A percentile compares a stretch with the other conserved stretches of the same genome.
Conservation (phyloP, 2,797 vertebrate species). For the Paratrypauchen microcephalus region DNA sequence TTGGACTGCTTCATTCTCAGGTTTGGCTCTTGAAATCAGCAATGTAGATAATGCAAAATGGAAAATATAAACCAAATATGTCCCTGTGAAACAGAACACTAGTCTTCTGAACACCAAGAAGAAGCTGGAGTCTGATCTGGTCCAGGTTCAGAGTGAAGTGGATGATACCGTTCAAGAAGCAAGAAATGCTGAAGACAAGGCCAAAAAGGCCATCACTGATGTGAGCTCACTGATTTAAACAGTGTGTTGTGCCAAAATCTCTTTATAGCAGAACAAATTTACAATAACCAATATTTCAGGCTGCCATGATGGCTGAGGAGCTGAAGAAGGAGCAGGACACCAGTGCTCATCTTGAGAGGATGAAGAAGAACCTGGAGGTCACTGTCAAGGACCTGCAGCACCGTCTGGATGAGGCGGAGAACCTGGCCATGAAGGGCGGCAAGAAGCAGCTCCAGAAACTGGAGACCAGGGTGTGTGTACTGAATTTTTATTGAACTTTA, state of each 20-base stretch:
- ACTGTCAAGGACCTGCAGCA: constrained; percentile 88
- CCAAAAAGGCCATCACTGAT: constrained; percentile 89
- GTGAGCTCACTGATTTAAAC: not conserved
- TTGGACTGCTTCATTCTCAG: constrained; percentile 79
- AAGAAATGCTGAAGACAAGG: constrained; percentile 88
- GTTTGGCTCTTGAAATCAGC: constrained; percentile 26
- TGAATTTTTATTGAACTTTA: not conserved
- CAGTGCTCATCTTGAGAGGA: constrained; percentile 70
- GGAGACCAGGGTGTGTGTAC: constrained; percentile 73
- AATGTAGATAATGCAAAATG: not conserved
- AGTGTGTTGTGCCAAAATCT: not conserved
- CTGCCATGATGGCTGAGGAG: constrained; percentile 91
- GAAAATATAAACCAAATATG: not conserved
- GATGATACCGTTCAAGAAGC: constrained; percentile 85
- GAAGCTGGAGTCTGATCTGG: constrained; percentile 83
- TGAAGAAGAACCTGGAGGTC: constrained; percentile 39
- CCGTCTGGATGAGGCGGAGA: constrained; percentile 86
- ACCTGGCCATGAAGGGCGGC: constrained; percentile 87
- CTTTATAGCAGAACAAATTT: not conserved
- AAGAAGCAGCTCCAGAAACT: constrained; percentile 92
- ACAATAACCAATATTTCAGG: constrained; percentile 29
- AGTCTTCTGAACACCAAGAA: constrained; percentile 78
- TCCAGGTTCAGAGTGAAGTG: constrained; percentile 82
- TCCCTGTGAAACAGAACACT: constrained; percentile 1
- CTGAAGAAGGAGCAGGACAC: constrained; percentile 92